These are phyloP conservation scores for Narcine bancroftii DNA, from an alignment of 2,113 vertebrate species.

Conservation along the genomic window DNA sequence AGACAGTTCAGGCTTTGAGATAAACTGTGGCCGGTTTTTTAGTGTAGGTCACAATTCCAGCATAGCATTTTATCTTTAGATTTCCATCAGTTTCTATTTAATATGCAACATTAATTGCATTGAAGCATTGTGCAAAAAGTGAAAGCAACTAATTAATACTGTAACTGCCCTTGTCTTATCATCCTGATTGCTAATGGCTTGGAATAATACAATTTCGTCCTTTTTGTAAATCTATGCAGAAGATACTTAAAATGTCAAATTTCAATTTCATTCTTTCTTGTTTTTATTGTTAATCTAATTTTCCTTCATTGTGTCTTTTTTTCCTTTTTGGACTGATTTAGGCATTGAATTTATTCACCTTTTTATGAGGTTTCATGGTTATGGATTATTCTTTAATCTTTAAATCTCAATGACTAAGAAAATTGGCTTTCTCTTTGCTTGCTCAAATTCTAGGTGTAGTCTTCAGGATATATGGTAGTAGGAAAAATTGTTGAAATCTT, in stretches of 20 bases:
- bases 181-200: neutral
- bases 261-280: neutral
- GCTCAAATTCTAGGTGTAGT: too few species aligned
- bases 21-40: too few species aligned
- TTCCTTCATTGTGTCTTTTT: neutral
- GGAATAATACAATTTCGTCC: too few species aligned
- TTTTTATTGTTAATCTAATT: too few species aligned
- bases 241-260: too few species aligned
- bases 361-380: too few species aligned
- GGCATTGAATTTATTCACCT: neutral
- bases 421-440: too few species aligned
- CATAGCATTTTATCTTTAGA: neutral
- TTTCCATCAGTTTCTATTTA: neutral
- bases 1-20: too few species aligned
- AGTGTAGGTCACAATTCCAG: too few species aligned
- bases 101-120: neutral
- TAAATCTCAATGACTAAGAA: too few species aligned
- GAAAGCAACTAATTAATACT: neutral
- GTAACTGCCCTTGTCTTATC: neutral
- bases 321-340: neutral
- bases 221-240: too few species aligned
- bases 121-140: neutral
- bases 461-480: neutral
- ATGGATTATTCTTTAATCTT: too few species aligned
- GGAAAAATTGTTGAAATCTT: neutral